phyloP scores from a whole-genome alignment of 2,888 invertebrate species.

The Trissolcus brochymenae region DNA sequence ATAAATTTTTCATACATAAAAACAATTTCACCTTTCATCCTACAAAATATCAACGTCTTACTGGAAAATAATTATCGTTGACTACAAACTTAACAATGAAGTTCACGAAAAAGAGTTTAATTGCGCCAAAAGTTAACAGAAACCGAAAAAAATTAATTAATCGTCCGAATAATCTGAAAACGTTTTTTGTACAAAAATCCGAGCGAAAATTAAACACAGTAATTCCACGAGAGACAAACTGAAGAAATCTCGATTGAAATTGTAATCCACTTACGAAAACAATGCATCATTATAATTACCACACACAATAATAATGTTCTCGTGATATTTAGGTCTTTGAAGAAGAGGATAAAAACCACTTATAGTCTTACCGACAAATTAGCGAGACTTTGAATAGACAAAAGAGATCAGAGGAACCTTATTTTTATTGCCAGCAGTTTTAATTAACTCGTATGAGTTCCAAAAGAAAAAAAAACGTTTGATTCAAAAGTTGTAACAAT shows the following conservation, averaged over 20 bases:
- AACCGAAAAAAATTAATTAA: too few relatives aligned
- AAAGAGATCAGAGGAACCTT: slow-evolving; percentile 1
- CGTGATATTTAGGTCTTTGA: slow-evolving; percentile 13
- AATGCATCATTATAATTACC: slow-evolving; percentile 18
- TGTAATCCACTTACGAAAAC: slow-evolving; percentile 25
- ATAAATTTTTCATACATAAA: too few relatives aligned
- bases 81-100: too few relatives aligned
- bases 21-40: too few relatives aligned
- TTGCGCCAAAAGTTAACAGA: too few relatives aligned
- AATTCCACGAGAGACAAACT: slow-evolving; percentile 10
- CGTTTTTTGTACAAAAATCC: too few relatives aligned
- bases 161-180: too few relatives aligned
- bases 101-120: too few relatives aligned
- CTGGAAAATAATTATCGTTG: too few relatives aligned
- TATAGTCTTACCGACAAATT: slow-evolving; percentile 7
- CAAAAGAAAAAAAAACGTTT: slow-evolving; percentile 2
- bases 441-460: slow-evolving; percentile 11
- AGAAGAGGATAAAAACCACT: slow-evolving; percentile 1
- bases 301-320: slow-evolving; percentile 13
- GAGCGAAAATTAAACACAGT: too few relatives aligned
- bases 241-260: slow-evolving; percentile 16
- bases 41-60: too few relatives aligned
- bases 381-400: slow-evolving; percentile 9
- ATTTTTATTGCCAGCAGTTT: slow-evolving; percentile 7
- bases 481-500: slow-evolving; percentile 48